Evolutionary conservation across 1,140 invertebrate genomes (phyloP), one percentile per base, ranked within the genome.

Genomic region (Reticulitermes speratus): DNA sequence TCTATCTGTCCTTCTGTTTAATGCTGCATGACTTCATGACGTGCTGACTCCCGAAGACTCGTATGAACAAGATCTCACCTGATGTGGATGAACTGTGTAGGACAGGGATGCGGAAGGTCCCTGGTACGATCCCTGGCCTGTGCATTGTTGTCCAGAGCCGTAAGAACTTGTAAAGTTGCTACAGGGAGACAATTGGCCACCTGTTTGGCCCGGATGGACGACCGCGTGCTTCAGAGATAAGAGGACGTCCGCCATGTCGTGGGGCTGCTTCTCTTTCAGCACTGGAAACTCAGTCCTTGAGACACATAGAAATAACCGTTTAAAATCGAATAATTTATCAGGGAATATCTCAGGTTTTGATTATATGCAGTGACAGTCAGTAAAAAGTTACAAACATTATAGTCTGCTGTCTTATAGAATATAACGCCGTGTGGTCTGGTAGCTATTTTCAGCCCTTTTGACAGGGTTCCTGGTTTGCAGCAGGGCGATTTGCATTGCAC

Each of bases 201-300:
- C 75, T 82, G 83, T 30, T 90, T 91, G 93, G 87, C 94, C 94
- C 16, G 96, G 96, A 91, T 97, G 96, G 21, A 97, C 96, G 21
- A 97, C 96, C 1, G 96, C 96, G 89, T 97, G 96, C 91, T 97
- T 97, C 87, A 97, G 90, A 0, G 96, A 97, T 86, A 97, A 91
- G 44, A 97, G 92, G 38, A 97, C 96, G 89, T 97, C 96, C 2
- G 96, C 96, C 86, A 97, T 95, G 87, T 96, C 94, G 90, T 94
- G 87, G 1, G 87, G 87, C 59, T 88, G 87, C 85, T 88, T 88
- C 85, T 88, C 87, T 55, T 84, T 87, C 52, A 82, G 45, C 87
- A 75, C 82, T 9, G 86, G 48, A 65, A 87, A 86, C 19, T 87
- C 87, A 3, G 85, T 85, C 83, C 44, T 85, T 32, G 59, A 44